Evolutionary conservation across 2,797 vertebrate species (phyloP).

Genomic region (Ataeniobius toweri): DNA sequence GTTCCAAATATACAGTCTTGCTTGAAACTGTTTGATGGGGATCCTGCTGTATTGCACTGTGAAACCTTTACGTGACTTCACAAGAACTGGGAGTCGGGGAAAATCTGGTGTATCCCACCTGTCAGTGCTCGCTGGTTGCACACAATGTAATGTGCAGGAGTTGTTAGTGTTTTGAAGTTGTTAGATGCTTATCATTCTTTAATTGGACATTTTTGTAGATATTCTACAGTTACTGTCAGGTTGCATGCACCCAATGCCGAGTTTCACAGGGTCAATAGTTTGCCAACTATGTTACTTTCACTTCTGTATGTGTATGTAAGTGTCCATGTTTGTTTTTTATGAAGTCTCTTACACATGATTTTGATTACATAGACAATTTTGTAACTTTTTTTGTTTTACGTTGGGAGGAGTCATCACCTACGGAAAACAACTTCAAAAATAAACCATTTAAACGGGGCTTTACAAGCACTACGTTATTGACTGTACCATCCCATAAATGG

Average conservation of each 20-base stretch:
- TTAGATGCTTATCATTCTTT: conserved; percentile 79
- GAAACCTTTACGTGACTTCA: conserved; percentile 80
- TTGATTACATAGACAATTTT: conserved; percentile 85
- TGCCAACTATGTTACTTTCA: conserved; percentile 85
- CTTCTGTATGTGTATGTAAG: conserved; percentile 79
- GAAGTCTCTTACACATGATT: conserved; percentile 83
- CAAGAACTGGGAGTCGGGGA: conserved; percentile 65
- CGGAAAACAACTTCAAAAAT: conserved; percentile 82
- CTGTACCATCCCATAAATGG: conserved; percentile 29
- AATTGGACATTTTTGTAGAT: conserved; percentile 81
- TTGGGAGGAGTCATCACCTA: conserved; percentile 80
- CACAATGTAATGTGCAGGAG: conserved; percentile 77
- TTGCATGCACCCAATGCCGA: conserved; percentile 82
- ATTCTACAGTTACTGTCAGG: conserved; percentile 82
- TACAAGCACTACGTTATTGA: conserved; percentile 72
- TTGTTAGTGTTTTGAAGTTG: conserved; percentile 79
- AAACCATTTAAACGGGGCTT: conserved; percentile 81
- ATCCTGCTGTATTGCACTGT: conserved; percentile 83
- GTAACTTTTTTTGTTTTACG: conserved; percentile 83
- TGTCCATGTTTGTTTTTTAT: conserved; percentile 83
- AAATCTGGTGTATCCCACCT: conserved; percentile 62
- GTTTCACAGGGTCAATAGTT: conserved; percentile 82
- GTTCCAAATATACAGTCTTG: conserved; percentile 87
- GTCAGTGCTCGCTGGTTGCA: conserved; percentile 67
- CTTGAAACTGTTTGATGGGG: conserved; percentile 83